Evolutionary conservation across 2,888 invertebrate species (phyloP), one percentile per base, ranked within the genome.

Genomic region (Melanostoma mellinum): DNA sequence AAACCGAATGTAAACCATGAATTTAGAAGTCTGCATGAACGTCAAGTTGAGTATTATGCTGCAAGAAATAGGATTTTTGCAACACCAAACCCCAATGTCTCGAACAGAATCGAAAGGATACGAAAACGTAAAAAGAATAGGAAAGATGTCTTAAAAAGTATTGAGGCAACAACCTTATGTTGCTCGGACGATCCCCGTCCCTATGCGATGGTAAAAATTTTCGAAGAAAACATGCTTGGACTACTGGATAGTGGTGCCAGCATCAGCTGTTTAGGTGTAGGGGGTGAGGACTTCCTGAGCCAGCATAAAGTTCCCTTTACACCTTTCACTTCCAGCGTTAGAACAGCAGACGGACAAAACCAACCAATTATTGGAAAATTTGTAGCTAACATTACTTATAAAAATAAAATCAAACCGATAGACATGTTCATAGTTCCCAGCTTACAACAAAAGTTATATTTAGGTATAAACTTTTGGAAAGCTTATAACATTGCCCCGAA

Each of bases 401-500:
- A 46, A 6, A 20, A 32, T 0, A 2, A 6, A 2, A 20, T 42
- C 1, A 40, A 53, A 9, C 1, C 1, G 4, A 30, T 68, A 3
- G 44, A 53, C 2, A 35, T 55, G 2, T 40, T 9, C 32, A 20
- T 55, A 46, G 67, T 53, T 4, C 42, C 44, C 3, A 10, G n/a
- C 3, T 6, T 53, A 10, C 53, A 53, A n/a, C 35, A 53, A n/a
- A 33, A n/a, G 3, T 33, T 69, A 2, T 85, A 85, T 44, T 36
- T 84, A 4, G 79, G 82, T 0, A 63, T 79, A 2, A 68, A 85
- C 44, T 85, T 85, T 10, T 82, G 78, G 78, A 36, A 38, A 30
- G 44, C 8, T 0, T 85, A 75, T 30, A n/a, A 50, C 4, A 20
- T 82, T 2, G 69, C 78, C 6, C 69, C 71, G 44, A 8, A 36